These are phyloP conservation scores for Porites cylindrica DNA, from an alignment of 92 coral and sea anemone genomes.

Conservation along the genomic window DNA sequence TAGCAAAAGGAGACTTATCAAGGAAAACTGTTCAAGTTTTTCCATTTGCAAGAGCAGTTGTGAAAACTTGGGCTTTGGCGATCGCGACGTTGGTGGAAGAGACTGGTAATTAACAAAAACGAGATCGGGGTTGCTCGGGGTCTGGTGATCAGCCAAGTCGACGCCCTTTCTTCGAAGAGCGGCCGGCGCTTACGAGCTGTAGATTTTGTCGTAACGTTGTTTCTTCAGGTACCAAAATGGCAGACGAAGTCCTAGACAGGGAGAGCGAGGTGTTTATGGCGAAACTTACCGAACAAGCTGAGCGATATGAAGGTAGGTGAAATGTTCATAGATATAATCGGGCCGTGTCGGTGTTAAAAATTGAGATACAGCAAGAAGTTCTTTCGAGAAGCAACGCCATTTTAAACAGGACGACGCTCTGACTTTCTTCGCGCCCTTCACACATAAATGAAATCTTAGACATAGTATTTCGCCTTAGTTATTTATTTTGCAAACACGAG, in stretches of 20 bases:
- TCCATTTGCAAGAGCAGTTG: no score
- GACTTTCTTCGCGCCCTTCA: no score
- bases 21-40: no score
- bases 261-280: slow-evolving; percentile 62
- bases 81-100: background rate
- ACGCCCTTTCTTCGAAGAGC: background rate
- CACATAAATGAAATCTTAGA: background rate
- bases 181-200: background rate
- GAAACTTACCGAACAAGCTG: slow-evolving; percentile 76
- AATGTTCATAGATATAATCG: slow-evolving; percentile 2
- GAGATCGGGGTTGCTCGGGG: background rate
- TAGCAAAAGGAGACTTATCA: no score
- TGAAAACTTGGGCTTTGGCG: no score
- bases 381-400: no score
- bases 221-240: slow-evolving; percentile 42
- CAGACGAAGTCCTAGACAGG: slow-evolving; percentile 12
- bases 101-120: background rate
- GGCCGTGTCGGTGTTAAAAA: background rate
- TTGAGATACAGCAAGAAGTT: no score
- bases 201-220: background rate
- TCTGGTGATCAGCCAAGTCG: background rate
- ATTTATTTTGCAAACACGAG: background rate
- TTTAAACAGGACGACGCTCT: no score
- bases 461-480: background rate
- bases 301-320: slow-evolving; percentile 75